Percentiles rank a stretch among this genome's conserved stretches.
These are phyloP conservation scores for Chaetura pelagica DNA, from an alignment of 2,113 vertebrate genomes.

Conservation along the genomic window DNA sequence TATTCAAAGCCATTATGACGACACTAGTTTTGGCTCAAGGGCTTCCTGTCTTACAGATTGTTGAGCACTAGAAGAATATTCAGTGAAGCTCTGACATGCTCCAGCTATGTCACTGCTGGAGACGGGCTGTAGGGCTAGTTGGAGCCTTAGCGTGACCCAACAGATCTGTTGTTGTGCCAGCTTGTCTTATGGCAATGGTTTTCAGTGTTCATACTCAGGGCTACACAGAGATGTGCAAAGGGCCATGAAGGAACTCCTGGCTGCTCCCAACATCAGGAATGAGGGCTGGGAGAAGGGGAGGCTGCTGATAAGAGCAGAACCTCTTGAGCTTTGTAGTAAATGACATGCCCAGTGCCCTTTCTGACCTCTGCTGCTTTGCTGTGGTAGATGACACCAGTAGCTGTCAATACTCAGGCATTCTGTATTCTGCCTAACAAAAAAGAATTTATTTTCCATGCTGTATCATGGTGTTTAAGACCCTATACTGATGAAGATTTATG, in stretches of 20 bases:
- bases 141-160: neutral
- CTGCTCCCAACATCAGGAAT: neutral
- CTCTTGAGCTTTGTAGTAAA: neutral
- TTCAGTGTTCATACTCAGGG: neutral
- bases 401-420: neutral
- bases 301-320: neutral
- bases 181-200: neutral
- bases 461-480: neutral
- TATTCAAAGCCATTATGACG: neutral
- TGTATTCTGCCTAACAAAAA: neutral
- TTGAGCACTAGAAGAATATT: neutral
- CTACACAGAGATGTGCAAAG: neutral
- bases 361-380: neutral
- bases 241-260: neutral
- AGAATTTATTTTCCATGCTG: neutral
- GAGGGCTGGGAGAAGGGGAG: neutral
- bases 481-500: neutral
- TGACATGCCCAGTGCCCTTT: neutral
- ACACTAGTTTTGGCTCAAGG: neutral
- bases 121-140: accelerated
- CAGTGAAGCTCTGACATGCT: neutral
- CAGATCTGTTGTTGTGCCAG: neutral
- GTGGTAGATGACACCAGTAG: neutral
- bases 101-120: neutral
- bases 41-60: neutral